Conservation (phyloP, 2,888 invertebrate species). For the Blastobasis lacticolella region DNA sequence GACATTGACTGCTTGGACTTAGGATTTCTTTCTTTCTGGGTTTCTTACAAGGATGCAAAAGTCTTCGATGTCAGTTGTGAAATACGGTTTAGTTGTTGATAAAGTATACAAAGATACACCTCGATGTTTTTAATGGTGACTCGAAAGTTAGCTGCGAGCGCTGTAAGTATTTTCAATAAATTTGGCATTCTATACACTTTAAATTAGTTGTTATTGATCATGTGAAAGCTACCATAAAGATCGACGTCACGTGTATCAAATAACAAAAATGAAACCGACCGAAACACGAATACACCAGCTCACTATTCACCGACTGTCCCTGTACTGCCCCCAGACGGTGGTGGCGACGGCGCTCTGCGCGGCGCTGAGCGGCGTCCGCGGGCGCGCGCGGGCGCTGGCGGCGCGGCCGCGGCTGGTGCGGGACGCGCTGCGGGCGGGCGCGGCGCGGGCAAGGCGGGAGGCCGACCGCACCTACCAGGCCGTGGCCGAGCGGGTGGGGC, state of each 20-base stretch:
- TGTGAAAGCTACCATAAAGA: not conserved
- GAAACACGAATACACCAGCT: not conserved
- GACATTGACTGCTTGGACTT: too few relatives aligned
- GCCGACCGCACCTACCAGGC: conserved; percentile 78
- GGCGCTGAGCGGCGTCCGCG: conserved; percentile 30
- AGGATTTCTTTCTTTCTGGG: too few relatives aligned
- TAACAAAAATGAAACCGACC: not conserved
- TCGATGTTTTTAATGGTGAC: too few relatives aligned
- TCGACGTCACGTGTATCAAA: not conserved
- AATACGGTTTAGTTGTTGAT: too few relatives aligned
- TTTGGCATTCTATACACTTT: too few relatives aligned
- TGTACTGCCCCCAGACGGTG: conserved; percentile 14
- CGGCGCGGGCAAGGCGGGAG: conserved; percentile 75
- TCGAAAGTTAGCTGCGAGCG: too few relatives aligned
- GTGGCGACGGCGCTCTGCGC: conserved; percentile 33
- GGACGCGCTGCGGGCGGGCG: conserved; percentile 75
- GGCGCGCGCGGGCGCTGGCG: conserved; percentile 66
- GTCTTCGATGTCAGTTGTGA: too few relatives aligned
- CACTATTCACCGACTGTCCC: too few relatives aligned
- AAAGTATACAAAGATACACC: too few relatives aligned
- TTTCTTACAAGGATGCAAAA: too few relatives aligned
- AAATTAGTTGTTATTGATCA: too few relatives aligned
- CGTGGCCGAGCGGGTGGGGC: conserved; percentile 77
- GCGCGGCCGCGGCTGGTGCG: conserved; percentile 74
- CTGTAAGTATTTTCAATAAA: too few relatives aligned